A percentile compares a stretch with the other conserved stretches of the same genome.
These are phyloP conservation scores for Pelobates cultripes DNA, from an alignment of 2,797 vertebrate species.

Conservation along the genomic window DNA sequence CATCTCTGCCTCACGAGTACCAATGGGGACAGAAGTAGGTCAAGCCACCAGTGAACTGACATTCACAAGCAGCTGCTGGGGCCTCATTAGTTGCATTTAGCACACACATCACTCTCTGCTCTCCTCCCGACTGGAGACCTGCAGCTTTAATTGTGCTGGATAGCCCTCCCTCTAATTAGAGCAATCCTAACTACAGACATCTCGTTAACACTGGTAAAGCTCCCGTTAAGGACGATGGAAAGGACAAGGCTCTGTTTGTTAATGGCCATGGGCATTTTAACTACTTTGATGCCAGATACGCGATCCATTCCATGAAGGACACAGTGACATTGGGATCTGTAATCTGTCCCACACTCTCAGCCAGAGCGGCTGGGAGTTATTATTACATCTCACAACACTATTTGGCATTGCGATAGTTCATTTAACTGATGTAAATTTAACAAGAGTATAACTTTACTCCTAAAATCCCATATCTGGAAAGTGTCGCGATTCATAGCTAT, in stretches of 20 bases:
- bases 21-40: constrained; percentile 53
- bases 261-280: constrained; percentile 46
- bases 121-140: constrained; percentile 50
- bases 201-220: constrained; percentile 50
- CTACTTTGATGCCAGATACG: constrained; percentile 19
- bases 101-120: constrained; percentile 50
- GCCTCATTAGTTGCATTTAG: constrained; percentile 55
- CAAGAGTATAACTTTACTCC: no score
- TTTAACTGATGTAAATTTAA: no score
- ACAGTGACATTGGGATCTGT: constrained; percentile 29
- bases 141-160: constrained; percentile 55
- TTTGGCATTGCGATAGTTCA: no score
- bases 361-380: no score
- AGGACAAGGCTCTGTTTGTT: constrained; percentile 30
- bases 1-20: constrained; percentile 20
- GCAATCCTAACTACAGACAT: constrained; percentile 46
- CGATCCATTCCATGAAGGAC: background rate
- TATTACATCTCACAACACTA: no score
- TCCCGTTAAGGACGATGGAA: constrained; percentile 43
- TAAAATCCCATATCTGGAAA: no score
- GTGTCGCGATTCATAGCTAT: no score
- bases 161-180: constrained; percentile 51
- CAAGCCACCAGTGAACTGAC: constrained; percentile 38
- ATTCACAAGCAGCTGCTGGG: constrained; percentile 39
- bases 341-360: background rate